Percentiles rank a stretch among this genome's conserved stretches.
phyloP scores from a whole-genome alignment of 1,140 invertebrate species.

The Pinna nobilis region DNA sequence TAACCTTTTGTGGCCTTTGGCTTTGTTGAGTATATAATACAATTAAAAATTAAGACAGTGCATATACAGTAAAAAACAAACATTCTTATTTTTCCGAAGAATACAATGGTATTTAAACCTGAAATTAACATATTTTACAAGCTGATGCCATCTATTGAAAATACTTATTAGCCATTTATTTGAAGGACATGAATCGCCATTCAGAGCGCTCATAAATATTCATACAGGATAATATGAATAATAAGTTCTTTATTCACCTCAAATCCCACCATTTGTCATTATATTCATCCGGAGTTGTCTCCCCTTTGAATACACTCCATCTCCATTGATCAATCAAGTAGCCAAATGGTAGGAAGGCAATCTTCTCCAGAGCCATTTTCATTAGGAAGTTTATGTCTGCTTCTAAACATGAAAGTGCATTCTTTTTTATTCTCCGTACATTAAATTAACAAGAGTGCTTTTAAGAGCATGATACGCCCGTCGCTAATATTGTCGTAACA shows the following conservation, averaged over 20 bases:
- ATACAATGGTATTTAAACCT: too few species aligned
- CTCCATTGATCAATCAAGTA: constrained; percentile 91
- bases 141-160: background rate
- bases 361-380: constrained; percentile 87
- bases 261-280: constrained; percentile 76
- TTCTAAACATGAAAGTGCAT: constrained; percentile 53
- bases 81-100: too few species aligned
- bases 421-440: background rate
- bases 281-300: constrained; percentile 68
- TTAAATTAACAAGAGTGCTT: background rate
- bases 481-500: too few species aligned
- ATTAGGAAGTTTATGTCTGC: constrained; percentile 69
- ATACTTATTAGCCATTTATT: background rate
- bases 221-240: too few species aligned
- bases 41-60: too few species aligned
- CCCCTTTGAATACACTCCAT: constrained; percentile 89
- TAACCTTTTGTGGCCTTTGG: too few species aligned
- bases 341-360: constrained; percentile 93
- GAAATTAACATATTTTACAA: too few species aligned
- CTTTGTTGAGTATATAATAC: too few species aligned
- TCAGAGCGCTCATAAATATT: background rate
- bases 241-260: constrained; percentile 51
- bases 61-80: too few species aligned
- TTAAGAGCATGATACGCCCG: too few species aligned
- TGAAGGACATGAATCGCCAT: background rate